Evolutionary conservation across 2,113 vertebrate genomes (phyloP).

Genomic region (Labeo rohita): DNA sequence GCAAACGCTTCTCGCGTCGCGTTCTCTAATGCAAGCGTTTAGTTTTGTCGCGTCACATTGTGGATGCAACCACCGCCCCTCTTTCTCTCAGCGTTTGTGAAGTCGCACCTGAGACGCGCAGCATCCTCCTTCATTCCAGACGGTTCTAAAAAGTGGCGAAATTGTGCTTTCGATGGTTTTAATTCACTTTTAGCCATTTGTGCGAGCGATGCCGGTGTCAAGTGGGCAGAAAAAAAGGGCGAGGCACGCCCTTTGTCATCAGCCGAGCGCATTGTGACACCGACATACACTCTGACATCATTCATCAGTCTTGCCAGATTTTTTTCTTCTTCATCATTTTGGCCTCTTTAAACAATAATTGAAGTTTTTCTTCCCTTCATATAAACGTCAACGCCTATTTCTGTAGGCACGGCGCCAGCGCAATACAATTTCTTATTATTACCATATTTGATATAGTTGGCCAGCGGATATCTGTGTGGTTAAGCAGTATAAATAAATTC

Average conservation of each 20-base stretch:
- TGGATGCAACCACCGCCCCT: constrained; percentile 27
- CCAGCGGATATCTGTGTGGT: not conserved
- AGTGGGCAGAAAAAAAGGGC: constrained; percentile 69
- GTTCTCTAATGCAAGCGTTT: not conserved
- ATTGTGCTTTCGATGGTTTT: not conserved
- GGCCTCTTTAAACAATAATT: not conserved
- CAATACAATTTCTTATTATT: constrained; percentile 2
- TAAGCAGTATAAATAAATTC: not conserved
- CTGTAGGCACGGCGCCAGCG: not conserved
- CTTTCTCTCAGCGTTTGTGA: not conserved
- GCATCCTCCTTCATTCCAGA: not conserved
- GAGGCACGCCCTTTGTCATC: constrained; percentile 71
- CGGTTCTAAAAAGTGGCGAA: not conserved
- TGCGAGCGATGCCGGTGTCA: constrained; percentile 62
- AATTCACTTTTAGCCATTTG: not conserved
- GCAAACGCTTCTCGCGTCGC: not conserved
- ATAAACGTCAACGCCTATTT: constrained; percentile 22
- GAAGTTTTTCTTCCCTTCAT: not conserved
- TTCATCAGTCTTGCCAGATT: not conserved
- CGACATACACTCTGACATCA: constrained; percentile 1
- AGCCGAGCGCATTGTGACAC: constrained; percentile 29
- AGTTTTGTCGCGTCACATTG: not conserved
- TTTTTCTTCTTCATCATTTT: not conserved
- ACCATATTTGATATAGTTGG: constrained; percentile 4
- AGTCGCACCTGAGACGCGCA: constrained; percentile 1